Conservation (phyloP, 1,140 invertebrate genomes). For the Dysdera silvatica region DNA sequence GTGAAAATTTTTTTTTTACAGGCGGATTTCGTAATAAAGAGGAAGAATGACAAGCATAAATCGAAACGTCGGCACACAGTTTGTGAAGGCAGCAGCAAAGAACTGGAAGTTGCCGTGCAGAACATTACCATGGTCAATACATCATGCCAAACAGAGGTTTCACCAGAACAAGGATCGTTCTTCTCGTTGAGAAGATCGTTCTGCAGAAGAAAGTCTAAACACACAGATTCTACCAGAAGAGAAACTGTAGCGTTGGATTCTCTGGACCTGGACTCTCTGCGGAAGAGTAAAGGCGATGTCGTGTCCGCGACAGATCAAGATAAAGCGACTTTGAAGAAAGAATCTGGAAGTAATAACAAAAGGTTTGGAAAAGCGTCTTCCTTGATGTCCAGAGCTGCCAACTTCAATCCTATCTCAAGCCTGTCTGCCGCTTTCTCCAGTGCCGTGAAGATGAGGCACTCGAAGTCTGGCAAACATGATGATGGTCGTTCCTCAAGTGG, state of each 20-base stretch:
- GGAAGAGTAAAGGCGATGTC: neutral
- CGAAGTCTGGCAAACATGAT: constrained; percentile 42
- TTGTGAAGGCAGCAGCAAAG: constrained; percentile 20
- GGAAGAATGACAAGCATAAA: constrained; percentile 34
- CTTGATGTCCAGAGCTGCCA: constrained; percentile 1
- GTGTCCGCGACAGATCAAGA: constrained; percentile 1
- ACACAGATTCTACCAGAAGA: constrained; percentile 1
- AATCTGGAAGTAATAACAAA: neutral
- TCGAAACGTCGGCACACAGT: constrained; percentile 33
- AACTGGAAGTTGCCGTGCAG: constrained; percentile 19
- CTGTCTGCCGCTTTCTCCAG: constrained; percentile 51
- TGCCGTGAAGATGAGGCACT: constrained; percentile 55
- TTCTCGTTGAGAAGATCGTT: neutral
- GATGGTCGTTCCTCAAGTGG: constrained; percentile 77
- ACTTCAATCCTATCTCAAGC: constrained; percentile 40
- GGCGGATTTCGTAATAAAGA: constrained; percentile 34
- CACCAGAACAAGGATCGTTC: no score
- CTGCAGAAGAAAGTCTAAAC: constrained; percentile 13
- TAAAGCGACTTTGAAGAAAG: constrained; percentile 11
- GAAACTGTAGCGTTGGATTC: constrained; percentile 6
- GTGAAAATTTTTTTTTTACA: constrained; percentile 7
- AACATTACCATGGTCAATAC: constrained; percentile 14
- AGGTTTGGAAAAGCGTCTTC: neutral
- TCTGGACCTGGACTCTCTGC: constrained; percentile 3
- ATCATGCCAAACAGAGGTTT: constrained; percentile 31